phyloP scores from a whole-genome alignment of 2,888 invertebrate species.

The Hipparchia semele region DNA sequence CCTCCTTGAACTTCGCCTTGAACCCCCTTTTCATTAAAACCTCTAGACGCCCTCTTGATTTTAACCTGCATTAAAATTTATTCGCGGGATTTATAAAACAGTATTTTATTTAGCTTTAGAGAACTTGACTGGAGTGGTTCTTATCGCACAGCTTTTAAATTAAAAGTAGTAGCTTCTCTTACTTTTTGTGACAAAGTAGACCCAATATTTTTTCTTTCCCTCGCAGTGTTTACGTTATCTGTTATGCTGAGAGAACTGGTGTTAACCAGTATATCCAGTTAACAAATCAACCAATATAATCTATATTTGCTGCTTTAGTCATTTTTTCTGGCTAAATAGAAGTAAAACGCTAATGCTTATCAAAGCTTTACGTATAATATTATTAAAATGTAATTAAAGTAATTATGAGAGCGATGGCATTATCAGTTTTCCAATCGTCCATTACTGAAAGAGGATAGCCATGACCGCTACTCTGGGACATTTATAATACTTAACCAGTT shows the following conservation, averaged over 20 bases:
- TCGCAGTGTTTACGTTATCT: background rate
- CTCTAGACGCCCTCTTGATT: conserved; percentile 31
- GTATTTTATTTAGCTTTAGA: background rate
- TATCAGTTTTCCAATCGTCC: conserved; percentile 51
- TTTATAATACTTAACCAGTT: conserved; percentile 60
- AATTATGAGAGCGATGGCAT: conserved; percentile 23
- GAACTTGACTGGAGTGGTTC: background rate
- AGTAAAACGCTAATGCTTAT: too few species aligned
- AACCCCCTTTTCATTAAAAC: conserved; percentile 30
- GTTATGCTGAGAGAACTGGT: background rate
- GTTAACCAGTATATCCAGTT: background rate
- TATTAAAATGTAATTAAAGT: background rate
- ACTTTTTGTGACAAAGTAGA: background rate
- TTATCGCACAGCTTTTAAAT: background rate
- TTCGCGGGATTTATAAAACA: conserved; percentile 12
- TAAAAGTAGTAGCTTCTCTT: background rate
- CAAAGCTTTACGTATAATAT: background rate
- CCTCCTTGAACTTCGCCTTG: conserved; percentile 42
- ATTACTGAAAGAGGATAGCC: conserved; percentile 68
- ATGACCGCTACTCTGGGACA: conserved; percentile 64
- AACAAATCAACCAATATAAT: background rate
- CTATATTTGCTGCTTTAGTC: background rate
- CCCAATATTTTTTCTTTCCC: background rate
- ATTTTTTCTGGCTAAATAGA: background rate
- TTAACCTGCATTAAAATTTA: conserved; percentile 13